Percentiles rank a stretch among this genome's conserved stretches.
Conservation (phyloP, 92 coral and sea anemone species). For the Anthopleura xanthogrammica region DNA sequence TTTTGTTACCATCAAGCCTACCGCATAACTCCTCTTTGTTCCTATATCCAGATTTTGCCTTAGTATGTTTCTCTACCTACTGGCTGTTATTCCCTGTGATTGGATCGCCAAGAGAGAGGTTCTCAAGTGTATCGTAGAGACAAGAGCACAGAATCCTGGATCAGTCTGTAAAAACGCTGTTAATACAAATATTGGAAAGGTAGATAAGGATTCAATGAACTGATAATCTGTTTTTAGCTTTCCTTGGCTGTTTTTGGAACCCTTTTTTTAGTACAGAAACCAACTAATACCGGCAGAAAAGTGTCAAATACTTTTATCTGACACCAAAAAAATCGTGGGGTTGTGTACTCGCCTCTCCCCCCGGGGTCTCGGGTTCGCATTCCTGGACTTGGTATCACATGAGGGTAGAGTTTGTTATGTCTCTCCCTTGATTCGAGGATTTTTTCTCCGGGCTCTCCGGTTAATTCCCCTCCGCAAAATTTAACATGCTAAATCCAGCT, state of each 20-base stretch:
- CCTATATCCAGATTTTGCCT: slow-evolving; percentile 77
- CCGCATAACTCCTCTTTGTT: background rate
- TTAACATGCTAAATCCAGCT: too few relatives aligned
- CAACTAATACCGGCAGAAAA: too few relatives aligned
- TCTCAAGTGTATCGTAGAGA: slow-evolving; percentile 49
- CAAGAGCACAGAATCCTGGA: slow-evolving; percentile 9
- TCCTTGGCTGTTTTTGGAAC: background rate
- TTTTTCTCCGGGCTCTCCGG: too few relatives aligned
- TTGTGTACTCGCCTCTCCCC: too few relatives aligned
- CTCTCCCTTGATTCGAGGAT: too few relatives aligned
- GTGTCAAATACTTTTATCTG: too few relatives aligned
- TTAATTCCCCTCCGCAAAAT: too few relatives aligned
- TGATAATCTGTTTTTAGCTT: background rate
- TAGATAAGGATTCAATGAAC: background rate
- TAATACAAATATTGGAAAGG: slow-evolving; percentile 19
- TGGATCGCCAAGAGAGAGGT: slow-evolving; percentile 81
- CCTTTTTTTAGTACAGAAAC: too few relatives aligned
- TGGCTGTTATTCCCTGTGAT: slow-evolving; percentile 89
- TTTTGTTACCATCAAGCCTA: background rate
- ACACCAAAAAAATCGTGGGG: too few relatives aligned
- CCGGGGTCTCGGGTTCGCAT: too few relatives aligned
- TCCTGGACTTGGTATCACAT: too few relatives aligned
- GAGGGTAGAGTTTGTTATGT: too few relatives aligned
- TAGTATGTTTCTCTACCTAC: slow-evolving; percentile 82
- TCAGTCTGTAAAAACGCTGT: slow-evolving; percentile 28